Conservation (phyloP, 2,113 vertebrate species). For the Notechis scutatus region DNA sequence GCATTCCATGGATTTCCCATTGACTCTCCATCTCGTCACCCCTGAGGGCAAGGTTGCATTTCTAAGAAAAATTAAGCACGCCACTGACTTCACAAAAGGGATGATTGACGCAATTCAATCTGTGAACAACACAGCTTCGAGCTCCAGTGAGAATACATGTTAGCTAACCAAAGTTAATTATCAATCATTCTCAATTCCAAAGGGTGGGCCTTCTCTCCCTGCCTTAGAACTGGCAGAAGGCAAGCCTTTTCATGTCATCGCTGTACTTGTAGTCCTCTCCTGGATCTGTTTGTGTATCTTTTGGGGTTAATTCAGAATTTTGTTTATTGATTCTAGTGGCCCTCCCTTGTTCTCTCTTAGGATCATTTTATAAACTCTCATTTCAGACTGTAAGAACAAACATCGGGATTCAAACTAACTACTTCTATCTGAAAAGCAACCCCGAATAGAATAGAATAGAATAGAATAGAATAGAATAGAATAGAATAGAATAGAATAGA, state of each 20-base stretch:
- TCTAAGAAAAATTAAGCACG: background rate
- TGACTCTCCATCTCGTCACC: background rate
- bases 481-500: too few species aligned
- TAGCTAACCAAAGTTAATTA: slow-evolving; percentile 17
- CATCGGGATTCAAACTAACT: background rate
- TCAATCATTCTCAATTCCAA: background rate
- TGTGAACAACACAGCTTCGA: background rate
- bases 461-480: too few species aligned
- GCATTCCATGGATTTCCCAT: background rate
- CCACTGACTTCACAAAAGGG: background rate
- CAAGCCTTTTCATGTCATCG: background rate
- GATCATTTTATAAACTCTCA: background rate
- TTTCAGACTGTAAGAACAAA: too few species aligned
- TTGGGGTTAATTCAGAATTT: too few species aligned
- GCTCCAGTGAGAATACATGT: background rate
- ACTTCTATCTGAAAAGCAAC: too few species aligned
- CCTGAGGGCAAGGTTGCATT: background rate
- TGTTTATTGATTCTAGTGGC: background rate
- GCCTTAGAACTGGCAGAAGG: background rate
- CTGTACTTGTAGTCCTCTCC: background rate
- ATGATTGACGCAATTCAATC: background rate
- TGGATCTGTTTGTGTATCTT: background rate
- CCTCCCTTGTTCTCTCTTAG: background rate
- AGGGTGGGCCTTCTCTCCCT: background rate
- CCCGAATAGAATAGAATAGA: too few species aligned